Evolutionary conservation across 2,888 invertebrate species (phyloP), one percentile per base, ranked within the genome.

Genomic region (Bibio marci): DNA sequence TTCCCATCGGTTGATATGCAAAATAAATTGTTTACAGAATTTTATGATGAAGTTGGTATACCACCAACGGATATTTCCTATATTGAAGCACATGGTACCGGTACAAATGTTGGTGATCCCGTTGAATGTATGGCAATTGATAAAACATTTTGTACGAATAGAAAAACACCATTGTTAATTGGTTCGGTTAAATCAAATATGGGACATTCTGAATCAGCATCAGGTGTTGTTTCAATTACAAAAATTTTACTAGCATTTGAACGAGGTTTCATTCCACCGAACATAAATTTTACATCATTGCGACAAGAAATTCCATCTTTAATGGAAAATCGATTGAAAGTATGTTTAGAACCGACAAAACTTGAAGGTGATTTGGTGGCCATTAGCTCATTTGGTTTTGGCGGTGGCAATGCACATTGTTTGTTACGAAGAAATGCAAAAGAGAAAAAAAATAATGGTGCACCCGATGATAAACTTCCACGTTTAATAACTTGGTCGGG

Each of bases 101-200:
- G 82, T 1, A 83, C 82, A 0, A 67, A 65, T 45, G 80, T 85
- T 3, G 91, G 94, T 14, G 95, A 95, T 62, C 35, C 36, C 2
- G 88, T 91, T 56, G 95, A 95, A 61, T 66, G 88, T 40, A 67
- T 75, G 47, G 82, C 87, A 0, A 74, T 95, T 37, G 80, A 83
- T 36, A 76, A 77, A 47, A 71, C 83, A 26, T 76, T 90, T 55
- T 82, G 82, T 52, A 68, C 70, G 4, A 73, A 73, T 17, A 69
- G 90, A n/a, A 72, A 68, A 0, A 75, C 71, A 0, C 80, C 92
- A 0, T 67, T 92, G 1, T 62, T 73, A 36, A 80, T 95, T 42
- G 94, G 94, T 2, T 87, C 92, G 0, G 76, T 91, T 26, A 95
- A 95, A 56, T 90, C 91, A 0, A 95, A 92, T 59, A 70, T 92